Evolutionary conservation across 1,140 invertebrate species (phyloP).

Genomic region (Cherax quadricarinatus): DNA sequence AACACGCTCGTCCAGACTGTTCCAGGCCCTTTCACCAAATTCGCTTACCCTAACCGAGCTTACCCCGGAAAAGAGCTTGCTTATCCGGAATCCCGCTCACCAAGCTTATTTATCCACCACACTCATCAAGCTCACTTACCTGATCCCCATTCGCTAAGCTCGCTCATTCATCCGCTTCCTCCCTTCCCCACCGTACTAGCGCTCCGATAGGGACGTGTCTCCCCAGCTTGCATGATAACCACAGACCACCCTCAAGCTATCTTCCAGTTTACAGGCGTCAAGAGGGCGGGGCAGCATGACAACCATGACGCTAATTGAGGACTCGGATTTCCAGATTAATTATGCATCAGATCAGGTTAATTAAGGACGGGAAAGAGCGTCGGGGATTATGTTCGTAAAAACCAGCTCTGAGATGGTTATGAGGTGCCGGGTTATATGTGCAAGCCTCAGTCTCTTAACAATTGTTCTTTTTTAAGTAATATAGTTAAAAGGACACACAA

Average conservation of each 20-base stretch:
- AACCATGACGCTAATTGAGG: not conserved
- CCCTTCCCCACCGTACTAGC: not conserved
- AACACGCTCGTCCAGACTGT: too few species aligned
- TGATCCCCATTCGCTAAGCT: not conserved
- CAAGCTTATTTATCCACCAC: too few species aligned
- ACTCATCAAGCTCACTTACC: too few species aligned
- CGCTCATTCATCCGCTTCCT: not conserved
- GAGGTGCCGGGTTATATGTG: not conserved
- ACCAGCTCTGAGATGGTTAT: not conserved
- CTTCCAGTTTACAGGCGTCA: conserved; percentile 5
- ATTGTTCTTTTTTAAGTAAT: too few species aligned
- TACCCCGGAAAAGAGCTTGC: too few species aligned
- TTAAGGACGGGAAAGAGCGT: not conserved
- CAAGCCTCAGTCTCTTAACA: too few species aligned
- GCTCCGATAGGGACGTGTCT: too few species aligned
- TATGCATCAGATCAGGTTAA: not conserved
- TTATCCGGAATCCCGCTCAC: too few species aligned
- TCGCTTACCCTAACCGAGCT: too few species aligned
- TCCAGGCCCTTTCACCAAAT: too few species aligned
- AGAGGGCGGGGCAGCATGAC: not conserved
- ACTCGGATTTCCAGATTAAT: conserved; percentile 19
- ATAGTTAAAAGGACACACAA: too few species aligned
- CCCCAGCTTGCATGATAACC: not conserved
- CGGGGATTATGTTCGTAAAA: not conserved
- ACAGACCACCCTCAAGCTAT: not conserved